phyloP scores from a whole-genome alignment of 2,888 invertebrate genomes.

The Auanema freiburgensis region DNA sequence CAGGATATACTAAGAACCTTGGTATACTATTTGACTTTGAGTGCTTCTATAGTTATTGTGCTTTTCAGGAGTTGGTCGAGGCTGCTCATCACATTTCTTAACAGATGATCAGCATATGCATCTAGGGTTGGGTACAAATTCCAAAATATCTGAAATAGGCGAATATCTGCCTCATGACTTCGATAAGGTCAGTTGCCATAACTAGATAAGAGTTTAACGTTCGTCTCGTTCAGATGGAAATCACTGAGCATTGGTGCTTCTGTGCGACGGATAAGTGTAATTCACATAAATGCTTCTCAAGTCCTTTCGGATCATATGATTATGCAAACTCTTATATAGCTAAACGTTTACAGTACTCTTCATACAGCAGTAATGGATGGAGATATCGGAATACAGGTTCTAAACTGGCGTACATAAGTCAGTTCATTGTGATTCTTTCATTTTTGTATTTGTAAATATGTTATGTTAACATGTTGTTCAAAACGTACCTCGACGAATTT shows the following conservation, averaged over 20 bases:
- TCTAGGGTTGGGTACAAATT: conserved; percentile 50
- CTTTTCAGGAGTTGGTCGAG: conserved; percentile 50
- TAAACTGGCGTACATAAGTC: no score
- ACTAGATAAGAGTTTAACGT: neutral
- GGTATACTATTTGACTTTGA: conserved; percentile 25
- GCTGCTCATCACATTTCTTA: conserved; percentile 52
- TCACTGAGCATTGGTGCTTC: conserved; percentile 60
- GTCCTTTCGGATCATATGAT: conserved; percentile 37
- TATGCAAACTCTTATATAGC: conserved; percentile 40
- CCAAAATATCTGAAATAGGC: conserved; percentile 45
- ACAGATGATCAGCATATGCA: conserved; percentile 58
- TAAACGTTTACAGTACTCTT: conserved; percentile 40
- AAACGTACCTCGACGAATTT: no score
- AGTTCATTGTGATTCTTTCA: no score
- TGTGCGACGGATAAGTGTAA: conserved; percentile 58
- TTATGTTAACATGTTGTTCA: no score
- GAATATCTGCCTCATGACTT: conserved; percentile 53
- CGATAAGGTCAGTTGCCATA: conserved; percentile 43
- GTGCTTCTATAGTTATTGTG: neutral
- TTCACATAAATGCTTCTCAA: conserved; percentile 34
- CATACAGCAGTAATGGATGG: conserved; percentile 35
- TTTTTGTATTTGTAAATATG: no score
- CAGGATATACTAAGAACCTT: conserved; percentile 43
- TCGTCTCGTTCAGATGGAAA: conserved; percentile 43
- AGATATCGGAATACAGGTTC: conserved; percentile 36